These are phyloP conservation scores for Gorilla gorilla DNA, from an alignment of 2,113 vertebrate species.

Conservation along the genomic window DNA sequence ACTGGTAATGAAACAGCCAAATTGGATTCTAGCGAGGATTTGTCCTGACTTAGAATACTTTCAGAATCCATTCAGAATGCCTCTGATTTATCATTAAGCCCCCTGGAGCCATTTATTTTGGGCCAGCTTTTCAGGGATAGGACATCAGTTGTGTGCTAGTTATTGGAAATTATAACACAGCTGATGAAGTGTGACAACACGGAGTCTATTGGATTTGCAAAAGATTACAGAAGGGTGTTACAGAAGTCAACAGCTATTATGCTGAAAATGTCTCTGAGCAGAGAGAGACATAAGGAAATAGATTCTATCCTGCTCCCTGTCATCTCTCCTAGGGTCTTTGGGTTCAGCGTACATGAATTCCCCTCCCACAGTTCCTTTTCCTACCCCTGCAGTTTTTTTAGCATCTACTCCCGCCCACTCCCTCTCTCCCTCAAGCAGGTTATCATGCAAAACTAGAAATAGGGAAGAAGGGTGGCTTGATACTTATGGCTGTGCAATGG, in stretches of 20 bases:
- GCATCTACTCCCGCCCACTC: too few species aligned
- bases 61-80: conserved; percentile 53
- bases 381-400: neutral
- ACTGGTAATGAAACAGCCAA: conserved; percentile 45
- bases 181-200: conserved; percentile 54
- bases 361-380: neutral
- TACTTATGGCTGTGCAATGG: neutral
- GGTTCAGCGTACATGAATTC: neutral
- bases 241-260: neutral
- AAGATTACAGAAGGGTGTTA: conserved; percentile 7
- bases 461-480: neutral
- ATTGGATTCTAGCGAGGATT: conserved; percentile 59
- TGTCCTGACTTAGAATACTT: conserved; percentile 46
- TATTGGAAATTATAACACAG: conserved; percentile 59
- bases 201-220: neutral
- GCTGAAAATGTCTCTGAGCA: neutral
- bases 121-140: conserved; percentile 54
- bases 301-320: neutral
- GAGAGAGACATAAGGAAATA: conserved; percentile 10
- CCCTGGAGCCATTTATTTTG: conserved; percentile 47
- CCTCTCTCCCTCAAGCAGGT: neutral
- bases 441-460: neutral
- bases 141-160: conserved; percentile 33
- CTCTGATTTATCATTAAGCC: conserved; percentile 53
- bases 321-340: neutral